Conservation (phyloP, 1,140 invertebrate species). For the Pseudomyrmex sp. region DNA sequence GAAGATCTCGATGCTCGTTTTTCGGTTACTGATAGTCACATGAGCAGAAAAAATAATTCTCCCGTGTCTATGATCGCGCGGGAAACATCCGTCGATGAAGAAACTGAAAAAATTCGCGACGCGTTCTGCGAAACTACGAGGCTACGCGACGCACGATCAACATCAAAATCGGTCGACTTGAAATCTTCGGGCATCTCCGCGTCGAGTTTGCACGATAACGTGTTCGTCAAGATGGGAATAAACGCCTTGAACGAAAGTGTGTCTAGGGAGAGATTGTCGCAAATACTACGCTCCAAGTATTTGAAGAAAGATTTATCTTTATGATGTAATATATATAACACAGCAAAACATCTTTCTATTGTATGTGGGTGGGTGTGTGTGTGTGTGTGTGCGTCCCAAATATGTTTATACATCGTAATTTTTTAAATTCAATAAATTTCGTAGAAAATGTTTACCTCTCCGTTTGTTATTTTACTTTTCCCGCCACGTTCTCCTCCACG, state of each 20-base stretch:
- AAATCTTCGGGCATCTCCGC: not conserved
- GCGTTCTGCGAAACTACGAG: not conserved
- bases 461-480: too few relatives aligned
- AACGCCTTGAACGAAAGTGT: constrained; percentile 31
- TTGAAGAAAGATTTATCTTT: constrained; percentile 64
- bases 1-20: constrained; percentile 8
- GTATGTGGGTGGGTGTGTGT: too few relatives aligned
- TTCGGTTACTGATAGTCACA: not conserved
- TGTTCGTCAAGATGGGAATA: constrained; percentile 64
- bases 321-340: constrained; percentile 44
- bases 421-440: constrained; percentile 31
- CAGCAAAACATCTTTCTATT: constrained; percentile 9
- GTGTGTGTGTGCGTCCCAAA: not conserved
- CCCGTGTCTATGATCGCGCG: not conserved
- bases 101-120: not conserved
- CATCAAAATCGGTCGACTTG: not conserved
- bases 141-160: not conserved
- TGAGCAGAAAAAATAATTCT: not conserved
- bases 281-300: constrained; percentile 69
- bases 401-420: constrained; percentile 19
- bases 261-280: constrained; percentile 42
- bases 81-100: not conserved
- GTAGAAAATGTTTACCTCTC: not conserved
- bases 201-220: not conserved
- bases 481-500: not conserved